Percentiles rank a stretch among this genome's conserved stretches.
Evolutionary conservation across 1,140 invertebrate species (phyloP).

Genomic region (Sweltsa coloradensis): DNA sequence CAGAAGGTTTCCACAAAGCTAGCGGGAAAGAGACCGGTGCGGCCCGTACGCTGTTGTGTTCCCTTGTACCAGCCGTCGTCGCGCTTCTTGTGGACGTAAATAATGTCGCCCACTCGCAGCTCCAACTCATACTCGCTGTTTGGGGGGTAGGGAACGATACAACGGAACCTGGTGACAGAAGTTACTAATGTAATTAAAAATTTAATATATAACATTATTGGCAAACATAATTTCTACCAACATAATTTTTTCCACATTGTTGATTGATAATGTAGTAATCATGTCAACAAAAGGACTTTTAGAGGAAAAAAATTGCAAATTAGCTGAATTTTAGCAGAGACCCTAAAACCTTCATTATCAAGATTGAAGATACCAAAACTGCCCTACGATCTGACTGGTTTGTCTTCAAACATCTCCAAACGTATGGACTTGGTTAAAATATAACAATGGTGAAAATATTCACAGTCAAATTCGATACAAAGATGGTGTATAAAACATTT

Average conservation of each 20-base stretch:
- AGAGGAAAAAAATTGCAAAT: no score
- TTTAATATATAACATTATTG: conserved; percentile 1
- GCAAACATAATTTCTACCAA: conserved; percentile 6
- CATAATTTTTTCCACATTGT: background rate
- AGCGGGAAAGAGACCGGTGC: conserved; percentile 84
- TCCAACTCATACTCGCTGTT: conserved; percentile 81
- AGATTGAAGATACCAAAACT: no score
- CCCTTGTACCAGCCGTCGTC: conserved; percentile 96
- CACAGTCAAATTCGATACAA: no score
- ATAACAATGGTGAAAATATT: no score
- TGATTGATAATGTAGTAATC: background rate
- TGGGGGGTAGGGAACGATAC: conserved; percentile 88
- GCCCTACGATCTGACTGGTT: no score
- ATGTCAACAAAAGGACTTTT: no score
- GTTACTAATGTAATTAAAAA: conserved; percentile 5
- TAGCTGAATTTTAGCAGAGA: no score
- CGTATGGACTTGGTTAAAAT: no score
- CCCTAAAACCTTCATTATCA: no score
- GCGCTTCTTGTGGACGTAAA: conserved; percentile 82
- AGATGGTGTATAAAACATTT: no score
- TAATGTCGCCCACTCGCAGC: conserved; percentile 78
- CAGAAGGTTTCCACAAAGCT: conserved; percentile 77
- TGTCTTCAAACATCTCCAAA: no score
- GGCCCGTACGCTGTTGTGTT: conserved; percentile 75
- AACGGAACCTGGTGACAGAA: conserved; percentile 53